These are phyloP conservation scores for Erynnis tages DNA, from an alignment of 2,888 invertebrate genomes.

Conservation along the genomic window DNA sequence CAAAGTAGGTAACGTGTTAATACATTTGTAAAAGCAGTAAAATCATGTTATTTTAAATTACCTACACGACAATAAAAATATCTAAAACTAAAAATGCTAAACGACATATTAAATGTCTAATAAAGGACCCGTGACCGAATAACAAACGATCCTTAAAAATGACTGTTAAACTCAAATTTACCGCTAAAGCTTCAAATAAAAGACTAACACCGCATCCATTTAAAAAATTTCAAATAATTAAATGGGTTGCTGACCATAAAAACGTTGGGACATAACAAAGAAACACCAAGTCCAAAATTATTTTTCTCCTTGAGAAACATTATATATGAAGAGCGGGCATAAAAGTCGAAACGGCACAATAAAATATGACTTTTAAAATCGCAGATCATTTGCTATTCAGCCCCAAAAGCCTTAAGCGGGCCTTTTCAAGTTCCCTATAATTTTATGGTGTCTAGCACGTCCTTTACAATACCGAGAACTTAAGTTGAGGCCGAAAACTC, in stretches of 20 bases:
- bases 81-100: not conserved
- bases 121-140: not conserved
- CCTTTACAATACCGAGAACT: constrained; percentile 58
- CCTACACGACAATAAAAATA: not conserved
- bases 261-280: constrained; percentile 63
- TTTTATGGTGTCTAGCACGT: constrained; percentile 66
- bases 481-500: constrained; percentile 39
- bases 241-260: constrained; percentile 51
- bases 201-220: constrained; percentile 36
- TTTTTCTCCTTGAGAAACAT: constrained; percentile 44
- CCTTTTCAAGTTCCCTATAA: constrained; percentile 46
- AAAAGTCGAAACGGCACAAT: constrained; percentile 56
- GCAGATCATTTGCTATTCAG: constrained; percentile 57
- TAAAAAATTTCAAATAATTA: constrained; percentile 50
- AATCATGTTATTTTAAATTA: not conserved
- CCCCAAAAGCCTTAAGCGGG: constrained; percentile 37
- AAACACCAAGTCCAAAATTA: constrained; percentile 42
- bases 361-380: constrained; percentile 68
- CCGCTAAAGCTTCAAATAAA: constrained; percentile 8
- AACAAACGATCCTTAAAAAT: constrained; percentile 1
- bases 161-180: constrained; percentile 15
- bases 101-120: not conserved
- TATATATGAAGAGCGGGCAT: constrained; percentile 52
- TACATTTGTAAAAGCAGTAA: not conserved
- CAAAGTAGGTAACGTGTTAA: too few relatives aligned